A percentile compares a stretch with the other conserved stretches of the same genome.
These are phyloP conservation scores for Aporophyla lueneburgensis DNA, from an alignment of 2,888 invertebrate genomes.

Conservation along the genomic window DNA sequence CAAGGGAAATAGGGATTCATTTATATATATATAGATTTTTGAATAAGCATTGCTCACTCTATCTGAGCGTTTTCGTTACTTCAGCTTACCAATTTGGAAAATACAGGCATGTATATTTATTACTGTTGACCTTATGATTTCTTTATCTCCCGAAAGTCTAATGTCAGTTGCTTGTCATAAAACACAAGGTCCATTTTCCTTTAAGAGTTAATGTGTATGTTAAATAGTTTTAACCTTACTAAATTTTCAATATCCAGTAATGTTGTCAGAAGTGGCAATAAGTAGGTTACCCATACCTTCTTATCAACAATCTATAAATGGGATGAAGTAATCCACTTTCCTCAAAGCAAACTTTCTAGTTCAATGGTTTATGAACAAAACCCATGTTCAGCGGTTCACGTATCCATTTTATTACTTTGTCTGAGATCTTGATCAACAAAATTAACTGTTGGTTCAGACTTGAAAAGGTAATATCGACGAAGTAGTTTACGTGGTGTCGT, in stretches of 20 bases:
- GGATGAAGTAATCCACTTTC: slow-evolving; percentile 3
- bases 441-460: slow-evolving; percentile 6
- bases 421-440: slow-evolving; percentile 26
- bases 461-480: slow-evolving; percentile 17
- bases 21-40: no score
- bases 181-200: neutral
- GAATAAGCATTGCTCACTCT: no score
- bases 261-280: neutral
- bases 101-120: neutral
- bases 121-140: neutral
- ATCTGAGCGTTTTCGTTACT: no score
- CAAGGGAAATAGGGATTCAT: no score
- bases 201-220: neutral
- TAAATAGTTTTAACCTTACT: neutral
- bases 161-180: neutral
- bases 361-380: neutral
- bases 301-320: neutral
- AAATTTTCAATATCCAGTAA: neutral
- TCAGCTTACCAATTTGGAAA: neutral
- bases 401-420: slow-evolving; percentile 30
- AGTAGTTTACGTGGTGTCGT: slow-evolving; percentile 22
- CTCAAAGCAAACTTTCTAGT: neutral
- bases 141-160: neutral
- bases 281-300: neutral
- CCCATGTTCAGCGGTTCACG: slow-evolving; percentile 1